Base-by-base conservation (phyloP, 1,140 invertebrate species). In the Physella acuta region DNA sequence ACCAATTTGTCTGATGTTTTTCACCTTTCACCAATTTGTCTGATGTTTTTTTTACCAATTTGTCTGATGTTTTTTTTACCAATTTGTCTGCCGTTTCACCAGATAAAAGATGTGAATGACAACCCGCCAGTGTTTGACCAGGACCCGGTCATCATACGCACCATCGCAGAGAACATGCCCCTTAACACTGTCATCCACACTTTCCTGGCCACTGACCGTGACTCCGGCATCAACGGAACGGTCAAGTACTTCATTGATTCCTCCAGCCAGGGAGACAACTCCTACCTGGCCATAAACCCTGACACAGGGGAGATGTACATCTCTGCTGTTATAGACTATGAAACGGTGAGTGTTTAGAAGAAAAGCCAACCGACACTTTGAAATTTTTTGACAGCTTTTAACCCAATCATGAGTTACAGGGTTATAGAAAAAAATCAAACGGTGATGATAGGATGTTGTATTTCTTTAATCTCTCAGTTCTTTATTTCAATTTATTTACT, bases 41-140 rank as follows among this genome's bases (percentile, higher is more conserved):
- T 52, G 3, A 3, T 52, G 20, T 52, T 20, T 20, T 20, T 30
- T 11, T 56, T 30, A 3, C 33, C 53, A 53, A 20, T 24, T 26
- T 5, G 33, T 26, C 5, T 56, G 20, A 4, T 30, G 11, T 56
- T n/a, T n/a, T 14, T 2, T 26, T 5, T 56, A 24, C 20, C 28
- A 8, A 53, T n/a, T 53, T 5, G 20, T 53, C 51, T 24, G 20
- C 26, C 26, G 20, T 2, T n/a, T 17, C 28, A 5, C 3, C 66
- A 68, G 78, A 90, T 98, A n/a, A 87, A 91, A 24, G 96, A 99
- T 82, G 89, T 92, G 0, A 99, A 99, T 82, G 96, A 99, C 83
- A 95, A 97, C 84, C 83, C 92, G 0, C 97, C 97, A 0, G 83
- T 90, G 5, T 95, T 98, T 77, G 78, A 81, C 37, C 61, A 71